Conservation (phyloP, 2,113 vertebrate genomes). For the Lonchura striata region DNA sequence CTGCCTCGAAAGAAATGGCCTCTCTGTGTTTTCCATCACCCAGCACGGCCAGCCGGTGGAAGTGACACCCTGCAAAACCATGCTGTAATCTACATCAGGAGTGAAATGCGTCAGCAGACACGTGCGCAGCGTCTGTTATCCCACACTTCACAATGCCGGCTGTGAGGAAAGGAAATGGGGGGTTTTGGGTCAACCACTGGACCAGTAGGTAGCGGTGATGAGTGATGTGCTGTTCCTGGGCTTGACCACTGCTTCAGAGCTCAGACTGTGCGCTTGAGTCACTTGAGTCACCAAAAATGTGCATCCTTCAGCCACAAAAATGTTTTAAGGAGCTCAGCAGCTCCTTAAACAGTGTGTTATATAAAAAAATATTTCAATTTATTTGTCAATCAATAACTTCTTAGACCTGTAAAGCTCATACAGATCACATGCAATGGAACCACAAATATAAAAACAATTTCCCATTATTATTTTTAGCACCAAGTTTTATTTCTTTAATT, state of each 20-base stretch:
- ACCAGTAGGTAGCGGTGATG: neutral
- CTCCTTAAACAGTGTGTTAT: neutral
- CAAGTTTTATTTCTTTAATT: neutral
- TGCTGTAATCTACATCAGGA: neutral
- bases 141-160: neutral
- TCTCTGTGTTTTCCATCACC: neutral
- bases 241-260: neutral
- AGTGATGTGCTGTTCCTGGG: neutral
- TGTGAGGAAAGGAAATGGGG: neutral
- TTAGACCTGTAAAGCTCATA: neutral
- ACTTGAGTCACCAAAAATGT: neutral
- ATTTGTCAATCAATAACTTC: neutral
- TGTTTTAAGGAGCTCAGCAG: neutral
- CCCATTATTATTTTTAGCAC: neutral
- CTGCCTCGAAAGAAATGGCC: neutral
- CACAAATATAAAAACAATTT: neutral
- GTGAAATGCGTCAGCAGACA: neutral
- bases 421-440: neutral
- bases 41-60: accelerated
- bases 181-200: constrained; percentile 17
- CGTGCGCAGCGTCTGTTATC: neutral
- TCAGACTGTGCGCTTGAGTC: neutral
- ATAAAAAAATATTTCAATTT: neutral
- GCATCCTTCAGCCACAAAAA: neutral
- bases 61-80: neutral